These are phyloP conservation scores for Montipora capricornis DNA, from an alignment of 64 coral and sea anemone species.

Conservation along the genomic window DNA sequence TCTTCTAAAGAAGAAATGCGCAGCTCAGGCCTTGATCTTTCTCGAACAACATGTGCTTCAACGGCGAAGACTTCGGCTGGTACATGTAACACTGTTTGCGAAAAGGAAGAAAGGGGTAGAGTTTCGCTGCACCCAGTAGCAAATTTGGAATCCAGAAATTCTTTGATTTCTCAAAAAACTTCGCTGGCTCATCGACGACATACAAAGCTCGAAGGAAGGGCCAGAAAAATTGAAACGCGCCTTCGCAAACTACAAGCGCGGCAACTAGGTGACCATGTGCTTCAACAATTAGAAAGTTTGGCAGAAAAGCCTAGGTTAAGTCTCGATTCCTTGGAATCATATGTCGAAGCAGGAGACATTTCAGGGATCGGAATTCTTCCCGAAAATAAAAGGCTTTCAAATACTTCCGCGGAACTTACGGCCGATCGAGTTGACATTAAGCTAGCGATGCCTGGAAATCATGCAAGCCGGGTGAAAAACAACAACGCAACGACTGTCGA, in stretches of 20 bases:
- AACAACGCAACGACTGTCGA: constrained; percentile 38
- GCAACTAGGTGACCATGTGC: constrained; percentile 98
- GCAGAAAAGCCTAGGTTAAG: constrained; percentile 77
- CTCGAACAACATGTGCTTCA: constrained; percentile 94
- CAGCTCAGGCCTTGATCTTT: constrained; percentile 82
- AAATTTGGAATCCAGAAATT: constrained; percentile 66
- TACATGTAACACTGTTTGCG: constrained; percentile 91
- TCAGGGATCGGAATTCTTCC: constrained; percentile 24
- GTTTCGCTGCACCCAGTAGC: constrained; percentile 88
- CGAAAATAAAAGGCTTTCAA: constrained; percentile 32
- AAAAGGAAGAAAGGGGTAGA: constrained; percentile 78
- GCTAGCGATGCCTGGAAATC: constrained; percentile 22
- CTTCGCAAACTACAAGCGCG: constrained; percentile 97
- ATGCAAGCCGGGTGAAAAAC: constrained; percentile 37
- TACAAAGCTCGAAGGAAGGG: constrained; percentile 82
- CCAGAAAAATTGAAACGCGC: constrained; percentile 91
- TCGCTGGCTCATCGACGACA: constrained; percentile 76
- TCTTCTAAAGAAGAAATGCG: constrained; percentile 75
- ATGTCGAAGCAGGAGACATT: constrained; percentile 46
- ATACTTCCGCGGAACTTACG: constrained; percentile 28
- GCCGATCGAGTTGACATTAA: constrained; percentile 21
- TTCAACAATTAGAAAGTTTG: constrained; percentile 85
- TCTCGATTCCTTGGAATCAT: constrained; percentile 66
- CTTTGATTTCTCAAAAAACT: constrained; percentile 73
- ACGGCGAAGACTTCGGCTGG: constrained; percentile 95